Percentiles rank a stretch among this genome's conserved stretches.
Evolutionary conservation across 2,888 invertebrate genomes (phyloP).

Genomic region (Eilema depressum): DNA sequence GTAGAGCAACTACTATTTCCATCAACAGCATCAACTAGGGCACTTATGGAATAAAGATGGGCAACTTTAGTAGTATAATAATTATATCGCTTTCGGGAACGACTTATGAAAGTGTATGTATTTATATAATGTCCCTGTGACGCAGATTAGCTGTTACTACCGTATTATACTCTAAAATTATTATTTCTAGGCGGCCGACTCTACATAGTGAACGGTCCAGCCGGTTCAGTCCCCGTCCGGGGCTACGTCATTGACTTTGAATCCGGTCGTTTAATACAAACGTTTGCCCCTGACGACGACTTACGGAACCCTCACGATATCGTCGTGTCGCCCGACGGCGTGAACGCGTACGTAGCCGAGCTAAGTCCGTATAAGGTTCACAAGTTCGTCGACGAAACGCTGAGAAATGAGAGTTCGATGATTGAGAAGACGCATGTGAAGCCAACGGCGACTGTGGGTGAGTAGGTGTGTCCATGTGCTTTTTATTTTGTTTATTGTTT

Average conservation of each 20-base stretch:
- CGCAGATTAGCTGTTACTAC: background rate
- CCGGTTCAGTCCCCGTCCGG: conserved; percentile 82
- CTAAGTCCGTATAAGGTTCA: conserved; percentile 89
- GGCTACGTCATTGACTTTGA: conserved; percentile 91
- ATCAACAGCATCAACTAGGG: too few relatives aligned
- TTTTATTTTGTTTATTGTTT: conserved; percentile 8
- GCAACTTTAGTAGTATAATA: too few relatives aligned
- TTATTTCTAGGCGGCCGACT: conserved; percentile 88
- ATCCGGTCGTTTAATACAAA: conserved; percentile 86
- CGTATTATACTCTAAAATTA: background rate
- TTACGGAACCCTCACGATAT: conserved; percentile 94
- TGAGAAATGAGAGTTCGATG: conserved; percentile 53
- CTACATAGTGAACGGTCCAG: conserved; percentile 92
- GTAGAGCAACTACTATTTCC: too few relatives aligned
- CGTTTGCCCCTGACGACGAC: conserved; percentile 87
- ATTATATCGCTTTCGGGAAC: too few relatives aligned
- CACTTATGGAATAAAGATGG: too few relatives aligned
- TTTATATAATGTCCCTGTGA: background rate
- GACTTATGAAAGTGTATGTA: too few relatives aligned
- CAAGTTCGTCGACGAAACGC: conserved; percentile 67
- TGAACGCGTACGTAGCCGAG: conserved; percentile 92
- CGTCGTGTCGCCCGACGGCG: conserved; percentile 90
- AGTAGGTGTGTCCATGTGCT: conserved; percentile 62
- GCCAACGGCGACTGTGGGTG: conserved; percentile 81
- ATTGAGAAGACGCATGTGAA: conserved; percentile 62